phyloP scores from a whole-genome alignment of 2,888 invertebrate genomes.

The Thysanoteuthis rhombus region DNA sequence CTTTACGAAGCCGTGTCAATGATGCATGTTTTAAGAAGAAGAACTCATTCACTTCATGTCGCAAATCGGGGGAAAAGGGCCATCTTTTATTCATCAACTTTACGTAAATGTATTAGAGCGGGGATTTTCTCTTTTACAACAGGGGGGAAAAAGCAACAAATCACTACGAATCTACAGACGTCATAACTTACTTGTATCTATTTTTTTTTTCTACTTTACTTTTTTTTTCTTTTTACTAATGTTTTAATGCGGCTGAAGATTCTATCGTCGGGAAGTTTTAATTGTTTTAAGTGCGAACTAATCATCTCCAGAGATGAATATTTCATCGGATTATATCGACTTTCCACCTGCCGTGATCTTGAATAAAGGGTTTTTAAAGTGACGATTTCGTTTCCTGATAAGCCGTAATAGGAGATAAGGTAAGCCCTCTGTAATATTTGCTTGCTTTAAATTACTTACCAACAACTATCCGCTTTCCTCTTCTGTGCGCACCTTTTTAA shows the following conservation, averaged over 20 bases:
- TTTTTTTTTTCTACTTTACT: not conserved
- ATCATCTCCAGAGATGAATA: not conserved
- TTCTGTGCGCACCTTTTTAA: not conserved
- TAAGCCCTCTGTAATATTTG: not conserved
- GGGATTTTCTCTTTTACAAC: not conserved
- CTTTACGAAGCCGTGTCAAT: not conserved
- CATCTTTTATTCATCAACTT: not conserved
- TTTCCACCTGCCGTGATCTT: not conserved
- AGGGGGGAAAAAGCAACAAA: not conserved
- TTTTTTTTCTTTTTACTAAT: not conserved
- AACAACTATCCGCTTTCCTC: not conserved
- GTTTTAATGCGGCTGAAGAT: not conserved
- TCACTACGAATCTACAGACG: not conserved
- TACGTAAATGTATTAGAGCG: not conserved
- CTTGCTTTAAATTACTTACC: slow-evolving; percentile 12
- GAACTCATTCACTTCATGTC: not conserved
- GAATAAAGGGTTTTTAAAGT: not conserved
- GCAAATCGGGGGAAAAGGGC: not conserved
- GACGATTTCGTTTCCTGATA: not conserved
- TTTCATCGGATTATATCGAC: not conserved
- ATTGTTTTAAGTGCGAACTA: not conserved
- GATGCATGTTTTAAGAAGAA: not conserved
- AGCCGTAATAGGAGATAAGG: not conserved
- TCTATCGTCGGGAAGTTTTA: not conserved
- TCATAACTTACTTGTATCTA: not conserved